phyloP scores from a whole-genome alignment of 1,140 invertebrate species.

The Linepithema humile region DNA sequence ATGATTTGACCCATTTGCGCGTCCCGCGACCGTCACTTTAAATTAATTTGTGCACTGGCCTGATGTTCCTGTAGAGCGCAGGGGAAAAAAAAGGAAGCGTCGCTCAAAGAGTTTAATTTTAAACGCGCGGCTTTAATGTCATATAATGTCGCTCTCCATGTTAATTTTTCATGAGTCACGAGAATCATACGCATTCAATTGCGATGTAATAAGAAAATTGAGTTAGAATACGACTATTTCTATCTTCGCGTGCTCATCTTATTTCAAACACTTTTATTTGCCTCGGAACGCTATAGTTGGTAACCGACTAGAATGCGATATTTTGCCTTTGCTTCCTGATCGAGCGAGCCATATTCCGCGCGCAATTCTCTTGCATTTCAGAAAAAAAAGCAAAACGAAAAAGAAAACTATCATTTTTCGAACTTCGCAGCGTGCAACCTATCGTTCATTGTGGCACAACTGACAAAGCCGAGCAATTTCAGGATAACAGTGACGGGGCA shows the following conservation, averaged over 20 bases:
- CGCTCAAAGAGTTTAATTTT: constrained; percentile 22
- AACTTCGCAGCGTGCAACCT: constrained; percentile 6
- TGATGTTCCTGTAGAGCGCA: neutral
- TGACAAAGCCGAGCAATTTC: constrained; percentile 41
- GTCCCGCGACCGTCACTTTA: constrained; percentile 41
- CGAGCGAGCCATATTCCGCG: neutral
- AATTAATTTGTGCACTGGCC: constrained; percentile 45
- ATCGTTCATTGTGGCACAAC: constrained; percentile 17
- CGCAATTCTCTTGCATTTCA: neutral
- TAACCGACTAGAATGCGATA: neutral
- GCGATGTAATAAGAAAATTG: neutral
- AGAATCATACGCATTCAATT: neutral
- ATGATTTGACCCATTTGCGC: constrained; percentile 40
- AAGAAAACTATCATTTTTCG: neutral
- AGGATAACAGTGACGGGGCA: constrained; percentile 20
- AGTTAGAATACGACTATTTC: neutral
- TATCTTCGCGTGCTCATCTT: too few species aligned
- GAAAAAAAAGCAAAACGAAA: neutral
- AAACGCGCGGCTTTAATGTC: constrained; percentile 31
- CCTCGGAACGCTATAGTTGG: neutral
- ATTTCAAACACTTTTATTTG: neutral
- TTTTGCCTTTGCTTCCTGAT: neutral
- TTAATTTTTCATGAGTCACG: constrained; percentile 16
- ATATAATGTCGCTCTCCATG: neutral
- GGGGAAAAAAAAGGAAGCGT: neutral